A percentile compares a stretch with the other conserved stretches of the same genome.
These are phyloP conservation scores for Catostylus mosaicus DNA, from an alignment of 30 jellyfish, hydroid and myxozoan species.

Conservation along the genomic window DNA sequence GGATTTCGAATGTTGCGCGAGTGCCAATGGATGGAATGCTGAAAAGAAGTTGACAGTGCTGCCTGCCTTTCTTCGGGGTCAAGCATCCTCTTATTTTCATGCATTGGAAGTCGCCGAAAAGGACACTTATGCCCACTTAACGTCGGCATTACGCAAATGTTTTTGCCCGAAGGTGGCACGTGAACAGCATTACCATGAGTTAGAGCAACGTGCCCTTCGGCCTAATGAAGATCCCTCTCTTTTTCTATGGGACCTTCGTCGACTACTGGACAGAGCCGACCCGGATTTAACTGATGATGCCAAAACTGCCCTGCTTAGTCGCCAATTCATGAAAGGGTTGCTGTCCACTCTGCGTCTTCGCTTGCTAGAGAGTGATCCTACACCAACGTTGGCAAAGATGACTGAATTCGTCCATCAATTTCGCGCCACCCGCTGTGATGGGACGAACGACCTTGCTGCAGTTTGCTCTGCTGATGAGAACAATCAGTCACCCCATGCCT, in stretches of 20 bases:
- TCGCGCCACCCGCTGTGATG: background rate
- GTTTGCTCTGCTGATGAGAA: constrained; percentile 5
- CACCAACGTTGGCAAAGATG: background rate
- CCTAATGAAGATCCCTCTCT: constrained; percentile 15
- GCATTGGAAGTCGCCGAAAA: too few relatives aligned
- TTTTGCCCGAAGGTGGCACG: too few relatives aligned
- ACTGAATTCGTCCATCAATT: background rate
- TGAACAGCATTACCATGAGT: background rate
- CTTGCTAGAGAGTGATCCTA: constrained; percentile 13
- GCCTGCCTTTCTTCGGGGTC: too few relatives aligned
- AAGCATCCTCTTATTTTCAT: too few relatives aligned
- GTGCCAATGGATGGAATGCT: too few relatives aligned
- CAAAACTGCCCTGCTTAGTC: background rate
- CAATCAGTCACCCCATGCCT: background rate
- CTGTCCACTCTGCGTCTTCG: background rate
- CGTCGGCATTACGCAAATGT: too few relatives aligned
- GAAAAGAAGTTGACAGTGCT: too few relatives aligned
- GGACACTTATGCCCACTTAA: too few relatives aligned
- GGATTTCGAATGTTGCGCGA: too few relatives aligned
- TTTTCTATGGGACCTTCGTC: constrained; percentile 17
- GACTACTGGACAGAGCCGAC: constrained; percentile 9
- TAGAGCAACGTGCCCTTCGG: background rate
- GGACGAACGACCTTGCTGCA: background rate
- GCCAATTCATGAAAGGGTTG: constrained; percentile 23
- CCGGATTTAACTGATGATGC: constrained; percentile 4